These are phyloP conservation scores for Molossus alvarezi DNA, from an alignment of 2,797 vertebrate species.

Conservation along the genomic window DNA sequence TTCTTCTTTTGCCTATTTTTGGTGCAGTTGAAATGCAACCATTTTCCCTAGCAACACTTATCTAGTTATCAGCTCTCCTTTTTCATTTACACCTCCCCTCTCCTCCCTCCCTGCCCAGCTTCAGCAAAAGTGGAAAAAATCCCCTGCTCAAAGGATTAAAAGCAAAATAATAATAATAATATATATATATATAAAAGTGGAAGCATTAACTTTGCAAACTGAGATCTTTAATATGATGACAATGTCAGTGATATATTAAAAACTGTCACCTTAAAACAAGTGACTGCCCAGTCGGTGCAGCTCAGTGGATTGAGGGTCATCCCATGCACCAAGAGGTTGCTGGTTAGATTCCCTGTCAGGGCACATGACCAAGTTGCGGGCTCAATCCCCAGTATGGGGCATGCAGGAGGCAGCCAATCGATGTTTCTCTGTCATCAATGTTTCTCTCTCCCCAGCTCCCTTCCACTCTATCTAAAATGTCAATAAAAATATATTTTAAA, in stretches of 20 bases:
- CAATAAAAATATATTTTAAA: background rate
- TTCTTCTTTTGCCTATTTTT: slow-evolving; percentile 47
- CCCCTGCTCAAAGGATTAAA: slow-evolving; percentile 31
- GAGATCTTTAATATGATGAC: background rate
- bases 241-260: slow-evolving; percentile 60
- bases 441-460: too few relatives aligned
- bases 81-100: background rate
- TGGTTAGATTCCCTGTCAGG: too few relatives aligned
- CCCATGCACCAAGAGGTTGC: too few relatives aligned
- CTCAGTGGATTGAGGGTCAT: too few relatives aligned
- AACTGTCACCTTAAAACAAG: slow-evolving; percentile 45
- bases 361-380: too few relatives aligned
- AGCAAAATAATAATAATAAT: background rate
- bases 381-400: too few relatives aligned
- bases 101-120: background rate
- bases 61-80: slow-evolving; percentile 29
- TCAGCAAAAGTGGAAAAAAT: slow-evolving; percentile 43
- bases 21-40: background rate
- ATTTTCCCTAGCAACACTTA: slow-evolving; percentile 35
- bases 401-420: too few relatives aligned
- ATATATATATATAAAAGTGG: background rate
- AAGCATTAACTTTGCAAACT: slow-evolving; percentile 56
- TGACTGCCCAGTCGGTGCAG: background rate
- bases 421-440: too few relatives aligned
- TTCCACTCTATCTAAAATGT: too few relatives aligned